Evolutionary conservation across 1,140 invertebrate genomes (phyloP).

Genomic region (Drosophila dunni): DNA sequence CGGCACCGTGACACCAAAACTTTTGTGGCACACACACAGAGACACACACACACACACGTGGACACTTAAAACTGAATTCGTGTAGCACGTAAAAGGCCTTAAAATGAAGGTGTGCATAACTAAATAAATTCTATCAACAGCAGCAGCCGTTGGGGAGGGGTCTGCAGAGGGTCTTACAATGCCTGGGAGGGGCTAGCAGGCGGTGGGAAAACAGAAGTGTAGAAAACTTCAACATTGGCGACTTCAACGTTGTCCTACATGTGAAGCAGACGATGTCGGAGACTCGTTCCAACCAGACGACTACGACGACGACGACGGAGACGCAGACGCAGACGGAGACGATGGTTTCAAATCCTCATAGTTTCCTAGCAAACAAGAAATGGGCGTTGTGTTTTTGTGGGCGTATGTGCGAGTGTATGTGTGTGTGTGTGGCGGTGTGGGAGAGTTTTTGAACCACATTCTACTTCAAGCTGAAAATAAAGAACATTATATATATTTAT

Average conservation of each 20-base stretch:
- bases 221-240: slow-evolving; percentile 12
- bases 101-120: slow-evolving; percentile 81
- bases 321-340: background rate
- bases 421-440: slow-evolving; percentile 1
- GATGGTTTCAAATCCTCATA: slow-evolving; percentile 1
- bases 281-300: slow-evolving; percentile 31
- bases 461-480: slow-evolving; percentile 40
- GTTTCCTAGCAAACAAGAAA: background rate
- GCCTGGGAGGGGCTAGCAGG: background rate
- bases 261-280: slow-evolving; percentile 43
- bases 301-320: no score
- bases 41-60: slow-evolving; percentile 19
- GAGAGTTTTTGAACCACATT: slow-evolving; percentile 19
- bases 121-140: slow-evolving; percentile 80
- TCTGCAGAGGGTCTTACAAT: background rate
- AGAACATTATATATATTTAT: background rate
- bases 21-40: slow-evolving; percentile 35
- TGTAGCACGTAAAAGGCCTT: slow-evolving; percentile 76
- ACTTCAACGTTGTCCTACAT: slow-evolving; percentile 41
- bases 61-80: slow-evolving; percentile 67
- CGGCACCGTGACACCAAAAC: slow-evolving; percentile 43
- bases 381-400: slow-evolving; percentile 6
- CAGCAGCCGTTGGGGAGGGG: slow-evolving; percentile 24
- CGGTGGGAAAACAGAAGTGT: background rate
- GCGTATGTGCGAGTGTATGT: background rate